Percentiles rank a stretch among this genome's conserved stretches.
Evolutionary conservation across 1,140 invertebrate genomes (phyloP).

Genomic region (Zaprionus davidi): DNA sequence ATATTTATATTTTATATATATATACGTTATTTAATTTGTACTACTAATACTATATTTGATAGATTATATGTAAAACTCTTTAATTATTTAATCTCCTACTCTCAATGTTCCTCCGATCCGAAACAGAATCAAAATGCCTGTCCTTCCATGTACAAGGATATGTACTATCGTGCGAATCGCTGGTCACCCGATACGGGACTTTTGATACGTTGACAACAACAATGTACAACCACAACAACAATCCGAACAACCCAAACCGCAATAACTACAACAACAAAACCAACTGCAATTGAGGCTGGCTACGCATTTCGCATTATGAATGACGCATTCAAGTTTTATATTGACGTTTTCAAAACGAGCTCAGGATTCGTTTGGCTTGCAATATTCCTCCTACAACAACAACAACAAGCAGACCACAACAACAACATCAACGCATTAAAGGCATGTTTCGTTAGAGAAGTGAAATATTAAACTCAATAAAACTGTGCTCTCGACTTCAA

Average conservation of each 20-base stretch:
- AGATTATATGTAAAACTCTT: too few relatives aligned
- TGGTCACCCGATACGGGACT: constrained; percentile 82
- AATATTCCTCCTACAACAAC: constrained; percentile 46
- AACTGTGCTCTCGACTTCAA: neutral
- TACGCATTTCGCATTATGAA: constrained; percentile 62
- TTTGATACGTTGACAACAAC: constrained; percentile 80
- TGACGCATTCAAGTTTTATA: constrained; percentile 66
- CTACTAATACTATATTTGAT: too few relatives aligned
- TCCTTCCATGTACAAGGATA: constrained; percentile 89
- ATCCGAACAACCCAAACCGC: constrained; percentile 29
- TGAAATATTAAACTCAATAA: neutral
- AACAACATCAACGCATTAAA: constrained; percentile 5
- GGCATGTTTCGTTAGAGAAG: neutral
- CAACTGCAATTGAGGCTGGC: constrained; percentile 38
- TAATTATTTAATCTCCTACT: neutral
- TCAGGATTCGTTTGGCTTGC: constrained; percentile 65
- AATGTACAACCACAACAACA: constrained; percentile 8
- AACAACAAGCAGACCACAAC: constrained; percentile 9
- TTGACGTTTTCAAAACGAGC: constrained; percentile 62
- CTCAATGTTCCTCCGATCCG: constrained; percentile 37
- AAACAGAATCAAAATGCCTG: constrained; percentile 87
- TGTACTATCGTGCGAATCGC: constrained; percentile 86
- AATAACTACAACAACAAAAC: constrained; percentile 42
- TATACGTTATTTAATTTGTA: too few relatives aligned
- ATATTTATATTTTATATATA: too few relatives aligned